These are phyloP conservation scores for Carduelis carduelis DNA, from an alignment of 2,797 vertebrate genomes.

Conservation along the genomic window DNA sequence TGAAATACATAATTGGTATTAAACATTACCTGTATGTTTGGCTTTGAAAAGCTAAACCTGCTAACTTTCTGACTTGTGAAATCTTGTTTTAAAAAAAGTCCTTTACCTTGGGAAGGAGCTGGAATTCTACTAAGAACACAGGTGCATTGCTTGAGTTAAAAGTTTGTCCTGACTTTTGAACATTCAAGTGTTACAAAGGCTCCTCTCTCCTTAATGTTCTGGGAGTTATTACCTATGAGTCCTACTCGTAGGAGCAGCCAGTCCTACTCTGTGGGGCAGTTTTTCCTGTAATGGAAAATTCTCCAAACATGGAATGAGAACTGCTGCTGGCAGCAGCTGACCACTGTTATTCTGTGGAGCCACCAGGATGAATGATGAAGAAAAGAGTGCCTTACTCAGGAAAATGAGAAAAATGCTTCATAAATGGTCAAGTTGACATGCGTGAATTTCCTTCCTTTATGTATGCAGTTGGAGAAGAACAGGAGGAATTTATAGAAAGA, in stretches of 20 bases:
- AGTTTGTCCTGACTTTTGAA: neutral
- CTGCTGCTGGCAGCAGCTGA: neutral
- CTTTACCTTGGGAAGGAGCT: neutral
- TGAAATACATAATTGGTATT: neutral
- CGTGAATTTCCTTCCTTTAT: neutral
- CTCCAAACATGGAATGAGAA: accelerated
- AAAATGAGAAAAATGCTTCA: neutral
- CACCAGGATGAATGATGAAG: neutral
- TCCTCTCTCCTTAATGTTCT: neutral
- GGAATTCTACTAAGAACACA: neutral
- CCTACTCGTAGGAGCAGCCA: neutral
- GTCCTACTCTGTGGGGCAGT: neutral
- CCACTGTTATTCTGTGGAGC: neutral
- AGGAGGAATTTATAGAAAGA: neutral
- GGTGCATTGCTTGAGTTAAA: neutral
- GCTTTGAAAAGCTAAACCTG: neutral
- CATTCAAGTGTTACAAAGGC: neutral
- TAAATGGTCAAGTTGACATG: neutral
- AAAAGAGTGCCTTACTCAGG: neutral
- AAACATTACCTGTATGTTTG: neutral
- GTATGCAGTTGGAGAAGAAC: neutral
- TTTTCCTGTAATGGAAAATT: neutral
- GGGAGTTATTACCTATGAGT: neutral
- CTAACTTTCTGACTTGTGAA: neutral
- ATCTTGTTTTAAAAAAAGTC: neutral